Evolutionary conservation across 2,888 invertebrate genomes (phyloP).

Genomic region (Plemyria rubiginata): DNA sequence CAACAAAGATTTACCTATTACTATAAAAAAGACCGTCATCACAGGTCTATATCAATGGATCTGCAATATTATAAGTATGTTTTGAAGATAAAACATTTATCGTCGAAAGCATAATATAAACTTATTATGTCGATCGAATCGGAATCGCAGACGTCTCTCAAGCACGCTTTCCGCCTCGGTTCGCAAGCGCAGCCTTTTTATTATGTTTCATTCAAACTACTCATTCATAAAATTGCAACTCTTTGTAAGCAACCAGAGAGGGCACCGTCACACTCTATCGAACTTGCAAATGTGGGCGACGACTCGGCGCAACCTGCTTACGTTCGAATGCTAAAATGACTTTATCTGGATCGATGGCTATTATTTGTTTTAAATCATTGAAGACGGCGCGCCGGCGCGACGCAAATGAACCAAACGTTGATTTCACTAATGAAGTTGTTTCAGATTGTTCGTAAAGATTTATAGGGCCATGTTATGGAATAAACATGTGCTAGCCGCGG

Average conservation of each 20-base stretch:
- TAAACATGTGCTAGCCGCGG: slow-evolving; percentile 71
- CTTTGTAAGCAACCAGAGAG: slow-evolving; percentile 69
- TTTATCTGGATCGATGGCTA: slow-evolving; percentile 51
- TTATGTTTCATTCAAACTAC: slow-evolving; percentile 80
- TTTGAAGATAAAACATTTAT: slow-evolving; percentile 69
- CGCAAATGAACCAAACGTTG: slow-evolving; percentile 56
- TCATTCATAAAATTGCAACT: slow-evolving; percentile 83
- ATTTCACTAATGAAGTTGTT: slow-evolving; percentile 78
- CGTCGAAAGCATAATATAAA: slow-evolving; percentile 53
- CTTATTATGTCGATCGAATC: slow-evolving; percentile 57
- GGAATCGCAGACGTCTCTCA: slow-evolving; percentile 58
- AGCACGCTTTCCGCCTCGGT: slow-evolving; percentile 58
- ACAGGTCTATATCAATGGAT: slow-evolving; percentile 36
- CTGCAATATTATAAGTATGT: slow-evolving; percentile 58
- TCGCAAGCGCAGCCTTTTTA: slow-evolving; percentile 66
- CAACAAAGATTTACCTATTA: slow-evolving; percentile 37
- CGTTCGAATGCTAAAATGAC: slow-evolving; percentile 52
- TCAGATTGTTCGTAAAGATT: slow-evolving; percentile 71
- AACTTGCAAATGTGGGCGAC: slow-evolving; percentile 59
- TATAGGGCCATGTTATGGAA: slow-evolving; percentile 68
- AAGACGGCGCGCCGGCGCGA: slow-evolving; percentile 37
- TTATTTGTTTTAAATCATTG: slow-evolving; percentile 59
- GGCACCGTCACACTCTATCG: slow-evolving; percentile 65
- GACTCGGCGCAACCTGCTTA: slow-evolving; percentile 47
- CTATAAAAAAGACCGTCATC: slow-evolving; percentile 23